Conservation (phyloP, 2,888 invertebrate genomes). For the Athrips mouffetella region DNA sequence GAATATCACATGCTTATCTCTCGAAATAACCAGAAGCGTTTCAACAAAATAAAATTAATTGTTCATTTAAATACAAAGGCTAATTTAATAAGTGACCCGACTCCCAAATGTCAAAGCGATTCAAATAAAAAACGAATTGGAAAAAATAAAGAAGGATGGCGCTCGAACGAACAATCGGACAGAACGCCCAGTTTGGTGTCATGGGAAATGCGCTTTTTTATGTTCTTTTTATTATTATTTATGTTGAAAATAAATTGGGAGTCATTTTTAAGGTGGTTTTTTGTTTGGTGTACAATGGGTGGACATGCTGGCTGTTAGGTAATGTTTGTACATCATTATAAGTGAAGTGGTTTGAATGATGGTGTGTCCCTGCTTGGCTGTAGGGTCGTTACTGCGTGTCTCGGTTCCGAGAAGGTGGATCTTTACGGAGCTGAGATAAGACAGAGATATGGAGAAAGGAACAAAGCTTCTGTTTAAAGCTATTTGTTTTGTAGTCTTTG, state of each 20-base stretch:
- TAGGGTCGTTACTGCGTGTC: slow-evolving; percentile 30
- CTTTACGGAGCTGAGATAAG: background rate
- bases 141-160: slow-evolving; percentile 67
- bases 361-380: slow-evolving; percentile 27
- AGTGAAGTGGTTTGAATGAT: slow-evolving; percentile 73
- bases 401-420: background rate
- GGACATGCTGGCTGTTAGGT: slow-evolving; percentile 73
- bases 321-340: slow-evolving; percentile 78
- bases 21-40: slow-evolving; percentile 40
- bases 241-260: slow-evolving; percentile 73
- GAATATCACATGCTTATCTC: background rate
- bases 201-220: slow-evolving; percentile 62
- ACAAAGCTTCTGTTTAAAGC: slow-evolving; percentile 2
- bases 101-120: slow-evolving; percentile 71
- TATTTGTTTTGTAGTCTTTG: background rate
- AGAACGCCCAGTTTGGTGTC: slow-evolving; percentile 67
- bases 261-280: slow-evolving; percentile 68
- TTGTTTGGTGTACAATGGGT: slow-evolving; percentile 72
- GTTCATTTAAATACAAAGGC: slow-evolving; percentile 77
- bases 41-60: slow-evolving; percentile 62
- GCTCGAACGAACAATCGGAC: slow-evolving; percentile 39
- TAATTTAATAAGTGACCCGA: slow-evolving; percentile 77
- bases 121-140: slow-evolving; percentile 63
- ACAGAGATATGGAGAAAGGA: slow-evolving; percentile 1
- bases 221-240: slow-evolving; percentile 38